These are phyloP conservation scores for Pseudococcus longispinus DNA, from an alignment of 2,888 invertebrate genomes.

Conservation along the genomic window DNA sequence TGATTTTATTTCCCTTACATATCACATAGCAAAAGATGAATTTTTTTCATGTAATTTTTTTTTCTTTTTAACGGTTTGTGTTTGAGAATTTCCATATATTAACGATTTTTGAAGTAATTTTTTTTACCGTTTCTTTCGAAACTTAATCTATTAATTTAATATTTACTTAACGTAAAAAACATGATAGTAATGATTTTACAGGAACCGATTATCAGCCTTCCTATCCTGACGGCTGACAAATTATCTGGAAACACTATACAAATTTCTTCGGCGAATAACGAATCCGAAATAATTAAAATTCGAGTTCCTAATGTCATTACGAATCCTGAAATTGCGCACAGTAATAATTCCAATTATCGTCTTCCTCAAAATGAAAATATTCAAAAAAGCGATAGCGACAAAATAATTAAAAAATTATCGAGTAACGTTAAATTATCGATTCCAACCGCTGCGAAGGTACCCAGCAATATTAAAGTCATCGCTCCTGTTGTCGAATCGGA, in stretches of 20 bases:
- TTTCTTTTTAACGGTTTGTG: not conserved
- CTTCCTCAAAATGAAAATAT: constrained; percentile 15
- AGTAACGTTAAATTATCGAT: constrained; percentile 3
- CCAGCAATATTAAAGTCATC: not conserved
- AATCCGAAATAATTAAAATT: constrained; percentile 51
- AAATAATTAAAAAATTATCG: not conserved
- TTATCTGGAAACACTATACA: constrained; percentile 48
- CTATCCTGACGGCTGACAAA: constrained; percentile 49
- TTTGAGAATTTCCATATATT: too few species aligned
- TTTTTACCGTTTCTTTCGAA: not conserved
- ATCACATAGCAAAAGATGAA: not conserved
- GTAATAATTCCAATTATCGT: not conserved
- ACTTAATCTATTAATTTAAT: not conserved
- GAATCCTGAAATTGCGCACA: constrained; percentile 42
- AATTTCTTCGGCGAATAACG: constrained; percentile 42
- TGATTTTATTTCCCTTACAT: constrained; percentile 31
- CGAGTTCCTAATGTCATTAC: constrained; percentile 50
- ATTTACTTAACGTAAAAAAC: constrained; percentile 47
- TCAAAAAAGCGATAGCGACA: constrained; percentile 5
- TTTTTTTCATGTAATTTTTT: not conserved
- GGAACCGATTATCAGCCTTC: constrained; percentile 53
- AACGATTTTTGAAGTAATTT: constrained; percentile 11
- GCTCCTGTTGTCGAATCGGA: not conserved
- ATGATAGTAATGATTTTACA: constrained; percentile 46
- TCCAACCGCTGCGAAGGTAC: not conserved